These are phyloP conservation scores for Tursiops truncatus DNA, from an alignment of 2,113 vertebrate genomes.

Conservation along the genomic window DNA sequence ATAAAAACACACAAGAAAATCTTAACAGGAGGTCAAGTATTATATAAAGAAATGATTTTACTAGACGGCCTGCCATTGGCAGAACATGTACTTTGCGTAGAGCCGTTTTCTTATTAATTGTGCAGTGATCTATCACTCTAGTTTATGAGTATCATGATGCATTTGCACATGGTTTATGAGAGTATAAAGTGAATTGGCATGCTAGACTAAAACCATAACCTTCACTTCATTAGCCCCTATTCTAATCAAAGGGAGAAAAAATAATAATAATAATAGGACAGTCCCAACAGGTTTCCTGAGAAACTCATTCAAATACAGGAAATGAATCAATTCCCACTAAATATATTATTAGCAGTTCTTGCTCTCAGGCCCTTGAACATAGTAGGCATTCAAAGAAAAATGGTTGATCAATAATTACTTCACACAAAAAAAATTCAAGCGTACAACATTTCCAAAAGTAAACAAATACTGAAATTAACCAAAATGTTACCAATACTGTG, in stretches of 20 bases:
- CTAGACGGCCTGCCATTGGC: background rate
- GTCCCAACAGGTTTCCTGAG: background rate
- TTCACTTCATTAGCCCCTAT: background rate
- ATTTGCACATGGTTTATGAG: background rate
- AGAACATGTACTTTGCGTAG: background rate
- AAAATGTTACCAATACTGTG: constrained; percentile 22
- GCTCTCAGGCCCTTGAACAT: background rate
- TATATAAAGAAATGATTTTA: background rate
- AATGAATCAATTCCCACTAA: background rate
- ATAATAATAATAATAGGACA: background rate
- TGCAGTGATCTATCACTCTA: background rate
- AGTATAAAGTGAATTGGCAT: background rate
- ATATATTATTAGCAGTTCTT: background rate
- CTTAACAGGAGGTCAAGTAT: background rate
- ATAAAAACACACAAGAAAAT: background rate
- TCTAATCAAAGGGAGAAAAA: constrained; percentile 24
- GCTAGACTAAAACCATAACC: background rate
- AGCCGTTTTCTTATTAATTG: background rate
- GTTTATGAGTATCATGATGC: background rate
- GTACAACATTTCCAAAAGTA: constrained; percentile 12
- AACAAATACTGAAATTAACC: background rate
- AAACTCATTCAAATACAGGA: background rate
- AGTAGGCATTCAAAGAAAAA: background rate
- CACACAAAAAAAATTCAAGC: background rate
- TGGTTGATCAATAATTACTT: background rate